Conservation (phyloP, 2,797 vertebrate species). For the Artibeus lituratus region DNA sequence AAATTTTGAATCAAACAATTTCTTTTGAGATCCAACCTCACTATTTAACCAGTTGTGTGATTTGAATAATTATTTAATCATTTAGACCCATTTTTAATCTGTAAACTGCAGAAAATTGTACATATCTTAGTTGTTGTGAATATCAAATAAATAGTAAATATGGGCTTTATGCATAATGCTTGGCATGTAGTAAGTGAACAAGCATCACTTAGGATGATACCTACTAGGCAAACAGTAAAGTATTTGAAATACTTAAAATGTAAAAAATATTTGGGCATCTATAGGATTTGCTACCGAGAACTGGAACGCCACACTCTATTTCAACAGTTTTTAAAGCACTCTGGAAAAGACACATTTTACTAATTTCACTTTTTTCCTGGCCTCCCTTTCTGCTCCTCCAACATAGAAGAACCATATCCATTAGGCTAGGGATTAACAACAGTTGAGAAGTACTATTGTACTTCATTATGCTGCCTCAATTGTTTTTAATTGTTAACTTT, state of each 20-base stretch:
- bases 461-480: neutral
- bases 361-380: neutral
- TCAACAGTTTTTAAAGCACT: conserved; percentile 14
- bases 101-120: conserved; percentile 22
- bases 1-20: conserved; percentile 28
- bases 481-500: conserved; percentile 21
- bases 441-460: neutral
- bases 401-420: neutral
- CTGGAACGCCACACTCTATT: neutral
- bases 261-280: neutral
- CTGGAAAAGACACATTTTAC: conserved; percentile 11
- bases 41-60: neutral
- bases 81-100: neutral
- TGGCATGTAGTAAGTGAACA: neutral
- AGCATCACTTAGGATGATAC: neutral
- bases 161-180: neutral
- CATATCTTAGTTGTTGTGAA: neutral
- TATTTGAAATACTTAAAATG: conserved; percentile 21
- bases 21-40: neutral
- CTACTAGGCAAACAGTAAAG: neutral
- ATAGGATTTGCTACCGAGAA: neutral
- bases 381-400: neutral
- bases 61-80: conserved; percentile 20
- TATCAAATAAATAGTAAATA: conserved; percentile 46
- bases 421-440: neutral